Conservation (phyloP, 2,113 vertebrate genomes). For the Chionomys nivalis region DNA sequence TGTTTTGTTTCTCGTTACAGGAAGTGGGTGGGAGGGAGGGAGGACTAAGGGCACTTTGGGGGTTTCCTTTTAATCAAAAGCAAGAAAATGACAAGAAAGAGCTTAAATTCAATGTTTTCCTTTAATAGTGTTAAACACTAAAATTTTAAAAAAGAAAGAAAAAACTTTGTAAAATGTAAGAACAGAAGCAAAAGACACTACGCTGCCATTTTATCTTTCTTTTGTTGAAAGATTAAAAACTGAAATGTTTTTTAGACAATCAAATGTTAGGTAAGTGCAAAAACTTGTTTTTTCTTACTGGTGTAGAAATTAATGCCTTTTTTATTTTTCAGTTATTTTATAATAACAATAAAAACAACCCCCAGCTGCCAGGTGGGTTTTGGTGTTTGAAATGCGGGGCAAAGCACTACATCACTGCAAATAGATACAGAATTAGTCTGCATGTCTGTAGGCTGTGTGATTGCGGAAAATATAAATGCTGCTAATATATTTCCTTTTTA, state of each 20-base stretch:
- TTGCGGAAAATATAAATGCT: slow-evolving; percentile 92
- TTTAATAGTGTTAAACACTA: slow-evolving; percentile 90
- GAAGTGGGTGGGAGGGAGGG: slow-evolving; percentile 72
- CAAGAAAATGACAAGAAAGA: slow-evolving; percentile 82
- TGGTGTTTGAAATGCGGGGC: slow-evolving; percentile 85
- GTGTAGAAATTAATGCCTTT: slow-evolving; percentile 91
- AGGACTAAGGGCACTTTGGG: slow-evolving; percentile 79
- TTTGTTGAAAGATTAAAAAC: slow-evolving; percentile 90
- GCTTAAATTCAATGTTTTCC: slow-evolving; percentile 85
- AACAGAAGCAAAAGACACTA: slow-evolving; percentile 88
- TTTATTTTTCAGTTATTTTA: slow-evolving; percentile 90
- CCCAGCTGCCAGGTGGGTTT: slow-evolving; percentile 85
- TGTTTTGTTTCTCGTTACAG: slow-evolving; percentile 76
- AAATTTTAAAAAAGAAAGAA: slow-evolving; percentile 86
- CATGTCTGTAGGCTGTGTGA: slow-evolving; percentile 91
- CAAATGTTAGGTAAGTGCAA: slow-evolving; percentile 91
- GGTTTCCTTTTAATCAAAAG: slow-evolving; percentile 81
- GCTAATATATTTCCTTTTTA: slow-evolving; percentile 94
- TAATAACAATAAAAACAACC: slow-evolving; percentile 84
- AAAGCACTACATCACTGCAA: slow-evolving; percentile 90
- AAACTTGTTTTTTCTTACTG: slow-evolving; percentile 89
- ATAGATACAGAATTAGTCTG: slow-evolving; percentile 88
- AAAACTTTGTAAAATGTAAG: slow-evolving; percentile 81
- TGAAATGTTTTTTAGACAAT: slow-evolving; percentile 91
- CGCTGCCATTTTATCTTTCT: slow-evolving; percentile 90